Conservation (phyloP, 2,888 invertebrate genomes). For the Troilus luridus region DNA sequence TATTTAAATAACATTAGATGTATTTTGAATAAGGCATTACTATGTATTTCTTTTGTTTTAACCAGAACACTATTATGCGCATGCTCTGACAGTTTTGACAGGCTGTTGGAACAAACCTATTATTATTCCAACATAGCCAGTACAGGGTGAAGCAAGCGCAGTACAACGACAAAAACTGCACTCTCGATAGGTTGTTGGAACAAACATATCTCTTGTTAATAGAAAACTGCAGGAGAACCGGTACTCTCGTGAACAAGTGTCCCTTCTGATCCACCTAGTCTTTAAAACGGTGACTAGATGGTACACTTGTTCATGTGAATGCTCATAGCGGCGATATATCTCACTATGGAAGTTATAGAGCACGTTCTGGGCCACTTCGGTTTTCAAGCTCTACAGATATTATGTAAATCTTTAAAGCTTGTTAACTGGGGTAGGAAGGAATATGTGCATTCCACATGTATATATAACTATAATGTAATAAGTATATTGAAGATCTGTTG, state of each 20-base stretch:
- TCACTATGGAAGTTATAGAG: not conserved
- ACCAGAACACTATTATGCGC: too few relatives aligned
- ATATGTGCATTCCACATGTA: not conserved
- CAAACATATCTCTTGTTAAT: not conserved
- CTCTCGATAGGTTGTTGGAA: too few relatives aligned
- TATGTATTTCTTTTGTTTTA: too few relatives aligned
- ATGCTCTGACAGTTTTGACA: too few relatives aligned
- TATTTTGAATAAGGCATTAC: too few relatives aligned
- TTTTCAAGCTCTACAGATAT: constrained; percentile 55
- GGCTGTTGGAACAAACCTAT: too few relatives aligned
- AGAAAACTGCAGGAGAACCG: not conserved
- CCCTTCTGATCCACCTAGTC: not conserved
- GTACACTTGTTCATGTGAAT: constrained; percentile 69
- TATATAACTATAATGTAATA: not conserved
- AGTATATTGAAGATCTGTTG: not conserved
- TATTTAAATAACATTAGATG: too few relatives aligned
- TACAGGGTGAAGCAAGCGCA: too few relatives aligned
- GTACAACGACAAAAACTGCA: too few relatives aligned
- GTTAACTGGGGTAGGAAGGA: constrained; percentile 69
- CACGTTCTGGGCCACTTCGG: constrained; percentile 59
- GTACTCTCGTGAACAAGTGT: constrained; percentile 48
- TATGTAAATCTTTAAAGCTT: constrained; percentile 70
- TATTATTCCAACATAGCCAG: too few relatives aligned
- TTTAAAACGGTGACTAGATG: constrained; percentile 70
- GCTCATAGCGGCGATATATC: not conserved